Evolutionary conservation across 1,140 invertebrate species (phyloP).

Genomic region (Eufriesea mexicana): DNA sequence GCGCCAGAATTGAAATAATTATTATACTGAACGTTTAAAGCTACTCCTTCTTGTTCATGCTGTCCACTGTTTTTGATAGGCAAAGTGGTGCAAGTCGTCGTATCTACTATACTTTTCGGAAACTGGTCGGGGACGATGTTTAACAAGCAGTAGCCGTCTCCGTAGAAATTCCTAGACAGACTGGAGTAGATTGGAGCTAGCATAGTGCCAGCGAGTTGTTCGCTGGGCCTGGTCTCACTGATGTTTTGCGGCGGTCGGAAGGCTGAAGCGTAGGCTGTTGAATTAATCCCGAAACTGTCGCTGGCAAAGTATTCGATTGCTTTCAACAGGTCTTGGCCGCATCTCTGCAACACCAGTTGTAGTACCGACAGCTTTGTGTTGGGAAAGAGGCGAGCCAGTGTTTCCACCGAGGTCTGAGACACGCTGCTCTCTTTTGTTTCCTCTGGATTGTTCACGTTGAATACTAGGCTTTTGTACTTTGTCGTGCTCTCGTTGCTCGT

Average conservation of each 20-base stretch:
- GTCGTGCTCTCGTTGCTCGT: not conserved
- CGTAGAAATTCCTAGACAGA: slow-evolving; percentile 70
- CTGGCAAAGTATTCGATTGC: slow-evolving; percentile 87
- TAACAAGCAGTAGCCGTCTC: slow-evolving; percentile 73
- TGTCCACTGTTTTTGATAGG: slow-evolving; percentile 45
- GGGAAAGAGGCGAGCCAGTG: slow-evolving; percentile 93
- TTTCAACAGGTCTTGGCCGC: slow-evolving; percentile 92
- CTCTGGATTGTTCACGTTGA: slow-evolving; percentile 50
- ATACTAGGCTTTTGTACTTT: slow-evolving; percentile 42
- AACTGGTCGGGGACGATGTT: slow-evolving; percentile 73
- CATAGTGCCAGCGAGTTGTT: slow-evolving; percentile 42
- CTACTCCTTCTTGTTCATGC: slow-evolving; percentile 63
- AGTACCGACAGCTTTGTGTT: slow-evolving; percentile 93
- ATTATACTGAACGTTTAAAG: slow-evolving; percentile 72
- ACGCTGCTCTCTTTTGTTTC: slow-evolving; percentile 69
- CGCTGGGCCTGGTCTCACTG: slow-evolving; percentile 23
- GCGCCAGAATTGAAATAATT: slow-evolving; percentile 69
- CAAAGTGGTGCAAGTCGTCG: slow-evolving; percentile 29
- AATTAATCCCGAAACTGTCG: slow-evolving; percentile 67
- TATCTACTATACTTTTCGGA: slow-evolving; percentile 42
- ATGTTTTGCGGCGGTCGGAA: slow-evolving; percentile 68
- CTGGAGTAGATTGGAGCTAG: slow-evolving; percentile 69
- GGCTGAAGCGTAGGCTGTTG: slow-evolving; percentile 54
- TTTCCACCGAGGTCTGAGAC: slow-evolving; percentile 89
- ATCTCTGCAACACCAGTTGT: slow-evolving; percentile 92